A percentile compares a stretch with the other conserved stretches of the same genome.
These are phyloP conservation scores for Nothobranchius furzeri DNA, from an alignment of 2,113 vertebrate genomes.

Conservation along the genomic window DNA sequence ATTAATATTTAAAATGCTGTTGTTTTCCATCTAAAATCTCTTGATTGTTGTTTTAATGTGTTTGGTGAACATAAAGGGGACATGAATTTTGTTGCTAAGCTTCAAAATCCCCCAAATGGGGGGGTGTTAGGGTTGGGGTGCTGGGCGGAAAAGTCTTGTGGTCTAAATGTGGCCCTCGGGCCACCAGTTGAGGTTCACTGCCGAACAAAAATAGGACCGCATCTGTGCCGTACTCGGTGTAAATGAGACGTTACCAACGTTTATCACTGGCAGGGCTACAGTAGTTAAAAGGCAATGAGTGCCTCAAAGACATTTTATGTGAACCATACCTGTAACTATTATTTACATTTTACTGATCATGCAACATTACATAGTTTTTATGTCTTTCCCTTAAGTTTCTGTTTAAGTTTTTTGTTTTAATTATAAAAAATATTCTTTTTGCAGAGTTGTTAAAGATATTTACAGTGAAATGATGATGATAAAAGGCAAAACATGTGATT, in stretches of 20 bases:
- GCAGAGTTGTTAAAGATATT: slow-evolving; percentile 27
- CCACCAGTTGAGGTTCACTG: too few species aligned
- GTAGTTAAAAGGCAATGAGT: slow-evolving; percentile 51
- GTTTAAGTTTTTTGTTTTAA: background rate
- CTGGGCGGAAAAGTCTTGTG: too few species aligned
- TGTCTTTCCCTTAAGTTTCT: background rate
- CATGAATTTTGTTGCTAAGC: too few species aligned
- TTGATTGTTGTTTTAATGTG: too few species aligned
- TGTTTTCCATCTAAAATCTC: too few species aligned
- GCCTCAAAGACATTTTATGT: slow-evolving; percentile 43
- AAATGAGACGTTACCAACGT: background rate
- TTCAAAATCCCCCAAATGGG: too few species aligned
- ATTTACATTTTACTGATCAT: slow-evolving; percentile 26
- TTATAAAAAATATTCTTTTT: slow-evolving; percentile 31
- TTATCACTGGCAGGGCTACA: slow-evolving; percentile 49
- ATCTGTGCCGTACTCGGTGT: too few species aligned
- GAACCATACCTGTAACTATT: slow-evolving; percentile 31
- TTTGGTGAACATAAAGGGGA: too few species aligned
- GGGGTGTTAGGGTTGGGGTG: too few species aligned
- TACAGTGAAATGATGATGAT: slow-evolving; percentile 32
- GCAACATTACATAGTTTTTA: slow-evolving; percentile 22
- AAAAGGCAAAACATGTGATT: slow-evolving; percentile 31
- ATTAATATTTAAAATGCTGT: too few species aligned
- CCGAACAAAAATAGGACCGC: too few species aligned
- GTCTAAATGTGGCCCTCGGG: too few species aligned